Conservation (phyloP, 2,113 vertebrate species). For the Empidonax traillii region DNA sequence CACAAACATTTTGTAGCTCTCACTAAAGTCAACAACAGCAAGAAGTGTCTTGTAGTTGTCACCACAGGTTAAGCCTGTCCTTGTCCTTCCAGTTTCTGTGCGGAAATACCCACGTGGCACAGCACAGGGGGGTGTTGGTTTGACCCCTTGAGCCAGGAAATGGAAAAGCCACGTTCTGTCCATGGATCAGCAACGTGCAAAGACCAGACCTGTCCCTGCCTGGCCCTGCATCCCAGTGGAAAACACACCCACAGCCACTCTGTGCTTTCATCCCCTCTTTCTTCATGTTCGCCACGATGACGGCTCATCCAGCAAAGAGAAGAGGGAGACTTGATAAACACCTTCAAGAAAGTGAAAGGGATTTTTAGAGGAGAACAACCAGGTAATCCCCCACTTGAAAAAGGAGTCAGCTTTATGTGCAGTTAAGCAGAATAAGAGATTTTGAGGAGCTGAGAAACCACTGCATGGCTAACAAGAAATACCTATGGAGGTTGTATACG, state of each 20-base stretch:
- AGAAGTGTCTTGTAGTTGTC: neutral
- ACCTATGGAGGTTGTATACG: neutral
- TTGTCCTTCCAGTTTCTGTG: neutral
- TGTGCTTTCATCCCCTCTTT: neutral
- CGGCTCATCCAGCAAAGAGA: neutral
- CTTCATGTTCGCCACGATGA: neutral
- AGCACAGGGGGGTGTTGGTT: neutral
- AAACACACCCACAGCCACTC: neutral
- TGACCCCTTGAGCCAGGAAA: neutral
- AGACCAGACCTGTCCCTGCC: neutral
- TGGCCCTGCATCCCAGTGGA: neutral
- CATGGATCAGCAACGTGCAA: neutral
- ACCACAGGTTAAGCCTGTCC: neutral
- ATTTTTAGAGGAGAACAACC: neutral
- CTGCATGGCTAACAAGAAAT: neutral
- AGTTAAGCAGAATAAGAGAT: neutral
- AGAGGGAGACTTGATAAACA: neutral
- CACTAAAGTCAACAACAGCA: neutral
- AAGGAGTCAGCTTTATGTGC: neutral
- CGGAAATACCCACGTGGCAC: neutral
- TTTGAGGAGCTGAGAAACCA: neutral
- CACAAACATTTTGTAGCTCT: neutral
- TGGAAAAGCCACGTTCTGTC: neutral
- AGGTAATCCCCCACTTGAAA: neutral
- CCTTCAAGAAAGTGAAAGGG: neutral